Evolutionary conservation across 2,888 invertebrate genomes (phyloP).

Genomic region (Enoplolaimus lenunculus): DNA sequence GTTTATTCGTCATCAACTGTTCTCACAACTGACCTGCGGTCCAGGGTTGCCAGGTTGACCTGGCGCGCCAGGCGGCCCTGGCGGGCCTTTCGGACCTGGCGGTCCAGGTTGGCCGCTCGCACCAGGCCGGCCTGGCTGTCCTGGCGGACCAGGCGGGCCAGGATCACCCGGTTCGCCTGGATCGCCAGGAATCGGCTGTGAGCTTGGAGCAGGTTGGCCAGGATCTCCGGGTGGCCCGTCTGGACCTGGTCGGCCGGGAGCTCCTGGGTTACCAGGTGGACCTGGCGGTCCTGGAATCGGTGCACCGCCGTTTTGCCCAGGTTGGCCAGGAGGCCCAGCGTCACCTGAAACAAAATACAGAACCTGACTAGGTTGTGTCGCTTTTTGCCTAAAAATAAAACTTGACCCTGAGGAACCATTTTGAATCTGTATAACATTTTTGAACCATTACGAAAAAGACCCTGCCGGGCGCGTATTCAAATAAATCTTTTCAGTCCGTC

Average conservation of each 20-base stretch:
- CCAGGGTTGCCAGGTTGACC: slow-evolving; percentile 22
- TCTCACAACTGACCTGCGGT: not conserved
- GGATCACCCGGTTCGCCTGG: slow-evolving; percentile 83
- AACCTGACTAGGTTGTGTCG: too few species aligned
- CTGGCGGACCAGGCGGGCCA: slow-evolving; percentile 72
- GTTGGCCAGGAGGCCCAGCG: slow-evolving; percentile 18
- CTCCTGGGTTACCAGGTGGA: slow-evolving; percentile 23
- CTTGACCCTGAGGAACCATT: too few species aligned
- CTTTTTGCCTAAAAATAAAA: too few species aligned
- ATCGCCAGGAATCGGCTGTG: slow-evolving; percentile 24
- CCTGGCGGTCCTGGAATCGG: slow-evolving; percentile 23
- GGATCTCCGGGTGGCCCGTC: slow-evolving; percentile 20
- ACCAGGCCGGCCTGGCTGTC: slow-evolving; percentile 66
- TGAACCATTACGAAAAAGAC: too few species aligned
- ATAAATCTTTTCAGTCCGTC: too few species aligned
- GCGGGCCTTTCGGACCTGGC: slow-evolving; percentile 22
- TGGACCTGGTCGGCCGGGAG: slow-evolving; percentile 22
- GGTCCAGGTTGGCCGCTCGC: slow-evolving; percentile 53
- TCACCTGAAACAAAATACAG: slow-evolving; percentile 18
- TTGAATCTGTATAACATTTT: too few species aligned
- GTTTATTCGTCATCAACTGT: too few species aligned
- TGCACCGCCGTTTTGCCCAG: slow-evolving; percentile 18
- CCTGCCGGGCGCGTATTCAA: too few species aligned
- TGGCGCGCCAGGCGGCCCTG: slow-evolving; percentile 21
- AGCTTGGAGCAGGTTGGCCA: slow-evolving; percentile 19